Base-by-base conservation (phyloP, 2,113 vertebrate species). In the Egretta garzetta region DNA sequence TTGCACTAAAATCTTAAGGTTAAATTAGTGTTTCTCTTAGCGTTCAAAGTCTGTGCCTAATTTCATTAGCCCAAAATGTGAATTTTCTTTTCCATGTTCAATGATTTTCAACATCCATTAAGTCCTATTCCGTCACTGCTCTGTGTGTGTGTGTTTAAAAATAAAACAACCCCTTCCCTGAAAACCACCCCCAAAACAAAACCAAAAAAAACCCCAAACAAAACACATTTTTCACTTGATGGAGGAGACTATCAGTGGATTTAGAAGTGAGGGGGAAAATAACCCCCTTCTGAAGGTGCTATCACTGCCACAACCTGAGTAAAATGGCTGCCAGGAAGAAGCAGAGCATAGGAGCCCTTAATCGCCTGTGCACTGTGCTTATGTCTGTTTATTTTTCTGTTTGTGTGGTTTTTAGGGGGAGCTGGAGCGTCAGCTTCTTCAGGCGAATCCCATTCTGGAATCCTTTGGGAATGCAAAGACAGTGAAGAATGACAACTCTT, bases 401-500 rank as follows among this genome's bases (percentile, higher is more conserved):
- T 52, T 97, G 1, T 97, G 75, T 97, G 59, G 64, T 91, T 98
- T 98, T 13, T 77, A 99, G 99, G 99, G 99, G 45, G 99, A 99
- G 98, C 96, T 99, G 97, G 99, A 99, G 85, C 98, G 99, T 43
- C 99, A 99, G 95, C 99, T 99, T 90, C 98, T 99, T 76, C 99
- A 99, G 98, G 99, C 99, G 39, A 99, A 99, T 96, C 99, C 99
- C 94, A 99, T 99, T 90, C 98, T 99, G 83, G 99, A 99, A 92
- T 99, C 99, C 27, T 99, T 99, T 23, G 99, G 99, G 83, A 99
- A 99, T 14, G 99, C 99, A 20, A 99, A 99, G 98, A 99, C 99
- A 8, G 99, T 99, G 98, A 99, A 99, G 97, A 99, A 99, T 24
- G 99, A 99, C 98, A 99, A 99, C 97, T 99, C 99, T 9, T 99